Evolutionary conservation across 1,140 invertebrate genomes (phyloP).

Genomic region (Drosophila kepulauana): DNA sequence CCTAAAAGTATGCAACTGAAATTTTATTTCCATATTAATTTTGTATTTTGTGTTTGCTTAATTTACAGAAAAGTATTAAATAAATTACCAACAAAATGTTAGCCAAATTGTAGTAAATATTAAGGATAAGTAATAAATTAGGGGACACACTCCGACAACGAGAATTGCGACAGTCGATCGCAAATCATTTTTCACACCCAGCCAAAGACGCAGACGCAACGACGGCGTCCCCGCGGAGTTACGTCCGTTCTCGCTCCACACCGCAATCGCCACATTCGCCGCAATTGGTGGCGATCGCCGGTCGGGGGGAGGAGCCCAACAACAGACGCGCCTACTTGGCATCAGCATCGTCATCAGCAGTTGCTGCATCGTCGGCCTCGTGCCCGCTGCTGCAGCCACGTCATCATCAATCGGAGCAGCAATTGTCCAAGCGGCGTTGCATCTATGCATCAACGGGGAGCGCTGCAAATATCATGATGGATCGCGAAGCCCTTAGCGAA

Average conservation of each 20-base stretch:
- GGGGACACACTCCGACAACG: neutral
- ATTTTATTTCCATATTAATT: neutral
- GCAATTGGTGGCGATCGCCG: constrained; percentile 56
- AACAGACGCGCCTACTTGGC: constrained; percentile 4
- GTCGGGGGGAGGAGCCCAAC: constrained; percentile 30
- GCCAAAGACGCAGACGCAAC: constrained; percentile 48
- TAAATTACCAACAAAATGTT: constrained; percentile 53
- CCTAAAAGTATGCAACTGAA: constrained; percentile 61
- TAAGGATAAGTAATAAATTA: constrained; percentile 34
- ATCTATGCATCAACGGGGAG: constrained; percentile 84
- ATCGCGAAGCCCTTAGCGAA: constrained; percentile 92
- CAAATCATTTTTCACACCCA: constrained; percentile 7
- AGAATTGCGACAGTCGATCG: neutral
- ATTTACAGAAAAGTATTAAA: constrained; percentile 66
- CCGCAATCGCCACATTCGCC: constrained; percentile 77
- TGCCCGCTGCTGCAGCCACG: constrained; percentile 70
- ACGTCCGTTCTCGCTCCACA: constrained; percentile 73
- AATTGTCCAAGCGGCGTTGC: constrained; percentile 71
- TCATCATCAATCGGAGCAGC: constrained; percentile 73
- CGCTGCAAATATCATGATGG: constrained; percentile 83
- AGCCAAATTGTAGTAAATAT: constrained; percentile 66
- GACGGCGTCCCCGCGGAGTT: constrained; percentile 74
- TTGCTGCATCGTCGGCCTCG: constrained; percentile 41
- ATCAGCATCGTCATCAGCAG: constrained; percentile 14
- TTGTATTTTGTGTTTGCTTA: constrained; percentile 10